A percentile compares a stretch with the other conserved stretches of the same genome.
Conservation (phyloP, 1,140 invertebrate species). For the Listronotus bonariensis region DNA sequence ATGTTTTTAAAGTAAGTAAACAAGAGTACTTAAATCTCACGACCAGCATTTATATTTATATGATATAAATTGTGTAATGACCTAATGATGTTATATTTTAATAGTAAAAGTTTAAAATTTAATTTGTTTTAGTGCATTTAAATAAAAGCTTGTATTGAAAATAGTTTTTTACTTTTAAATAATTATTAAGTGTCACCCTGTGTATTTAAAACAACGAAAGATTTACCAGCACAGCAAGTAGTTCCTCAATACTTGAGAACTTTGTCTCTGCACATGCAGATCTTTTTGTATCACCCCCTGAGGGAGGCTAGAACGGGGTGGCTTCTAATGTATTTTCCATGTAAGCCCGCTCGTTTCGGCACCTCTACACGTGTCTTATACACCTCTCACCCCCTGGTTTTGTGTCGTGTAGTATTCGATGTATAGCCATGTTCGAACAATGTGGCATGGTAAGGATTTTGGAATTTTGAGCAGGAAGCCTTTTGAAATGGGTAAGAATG, state of each 20-base stretch:
- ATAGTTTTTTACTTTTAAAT: too few species aligned
- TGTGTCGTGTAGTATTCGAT: constrained; percentile 21
- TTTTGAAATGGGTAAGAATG: too few species aligned
- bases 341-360: constrained; percentile 28
- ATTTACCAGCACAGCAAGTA: not conserved
- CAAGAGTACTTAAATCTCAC: too few species aligned
- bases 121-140: too few species aligned
- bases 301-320: constrained; percentile 3
- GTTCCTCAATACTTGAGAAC: constrained; percentile 2
- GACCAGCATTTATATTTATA: too few species aligned
- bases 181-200: too few species aligned
- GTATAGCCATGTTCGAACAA: constrained; percentile 12
- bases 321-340: constrained; percentile 31
- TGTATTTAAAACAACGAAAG: too few species aligned
- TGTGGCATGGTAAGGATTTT: constrained; percentile 11
- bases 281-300: not conserved
- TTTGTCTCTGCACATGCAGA: constrained; percentile 10
- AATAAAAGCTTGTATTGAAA: too few species aligned
- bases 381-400: constrained; percentile 10
- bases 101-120: too few species aligned
- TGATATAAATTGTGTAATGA: too few species aligned
- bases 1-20: too few species aligned
- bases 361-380: constrained; percentile 30
- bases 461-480: not conserved
- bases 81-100: too few species aligned